A percentile compares a stretch with the other conserved stretches of the same genome.
Evolutionary conservation across 2,888 invertebrate genomes (phyloP).

Genomic region (Ferdinandea cuprea): DNA sequence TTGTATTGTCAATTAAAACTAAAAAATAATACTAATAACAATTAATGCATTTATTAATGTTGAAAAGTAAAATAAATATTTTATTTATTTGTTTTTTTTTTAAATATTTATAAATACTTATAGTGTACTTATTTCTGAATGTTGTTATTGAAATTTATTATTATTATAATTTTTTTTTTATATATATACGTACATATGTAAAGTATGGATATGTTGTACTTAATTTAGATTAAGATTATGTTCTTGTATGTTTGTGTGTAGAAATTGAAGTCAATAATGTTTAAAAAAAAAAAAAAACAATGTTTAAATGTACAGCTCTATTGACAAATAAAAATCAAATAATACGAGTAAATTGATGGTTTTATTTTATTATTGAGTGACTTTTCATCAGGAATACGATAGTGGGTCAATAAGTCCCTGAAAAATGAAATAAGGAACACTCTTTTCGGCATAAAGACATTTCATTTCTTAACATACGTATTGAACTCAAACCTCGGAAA

Average conservation of each 20-base stretch:
- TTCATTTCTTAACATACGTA: no score
- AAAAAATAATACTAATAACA: conserved; percentile 19
- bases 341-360: conserved; percentile 27
- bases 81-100: no score
- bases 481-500: no score
- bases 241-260: conserved; percentile 44
- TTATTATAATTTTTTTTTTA: conserved; percentile 20
- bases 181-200: neutral
- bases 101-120: conserved; percentile 38
- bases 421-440: no score
- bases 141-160: conserved; percentile 19
- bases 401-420: no score
- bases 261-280: conserved; percentile 44
- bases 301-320: conserved; percentile 71
- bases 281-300: conserved; percentile 53
- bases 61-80: conserved; percentile 37
- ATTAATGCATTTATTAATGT: conserved; percentile 69
- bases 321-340: conserved; percentile 67
- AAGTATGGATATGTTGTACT: conserved; percentile 56
- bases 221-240: conserved; percentile 60
- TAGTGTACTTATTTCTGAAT: conserved; percentile 67
- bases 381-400: no score
- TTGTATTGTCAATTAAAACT: conserved; percentile 70
- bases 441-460: no score
- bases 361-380: neutral